These are phyloP conservation scores for Silurus asotus DNA, from an alignment of 2,113 vertebrate genomes.

Conservation along the genomic window DNA sequence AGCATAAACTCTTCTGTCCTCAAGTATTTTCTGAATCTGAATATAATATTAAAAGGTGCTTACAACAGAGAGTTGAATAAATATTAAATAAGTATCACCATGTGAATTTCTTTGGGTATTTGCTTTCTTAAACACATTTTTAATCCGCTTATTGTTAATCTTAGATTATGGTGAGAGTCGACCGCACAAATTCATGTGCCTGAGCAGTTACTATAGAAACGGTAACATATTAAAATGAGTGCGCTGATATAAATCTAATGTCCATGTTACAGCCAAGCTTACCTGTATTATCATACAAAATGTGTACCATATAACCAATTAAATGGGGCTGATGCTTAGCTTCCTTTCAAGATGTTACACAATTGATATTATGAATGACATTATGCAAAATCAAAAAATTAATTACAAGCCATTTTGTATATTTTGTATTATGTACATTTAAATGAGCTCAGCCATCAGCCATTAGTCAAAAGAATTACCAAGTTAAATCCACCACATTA, in stretches of 20 bases:
- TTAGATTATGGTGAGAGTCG: not conserved
- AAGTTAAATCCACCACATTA: not conserved
- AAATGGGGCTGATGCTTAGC: not conserved
- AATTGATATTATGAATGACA: not conserved
- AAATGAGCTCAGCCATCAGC: not conserved
- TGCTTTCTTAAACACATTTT: not conserved
- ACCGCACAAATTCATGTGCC: not conserved
- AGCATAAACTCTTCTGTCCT: not conserved
- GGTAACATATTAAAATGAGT: not conserved
- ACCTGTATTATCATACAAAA: not conserved
- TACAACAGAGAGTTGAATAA: not conserved
- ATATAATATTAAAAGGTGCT: not conserved
- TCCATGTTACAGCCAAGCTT: not conserved
- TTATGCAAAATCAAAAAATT: no score
- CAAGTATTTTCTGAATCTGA: not conserved
- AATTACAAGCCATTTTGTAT: no score
- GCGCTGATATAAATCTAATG: not conserved
- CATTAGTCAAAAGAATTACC: not conserved
- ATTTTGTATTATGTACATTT: no score
- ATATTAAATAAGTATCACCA: not conserved
- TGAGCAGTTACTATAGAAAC: not conserved
- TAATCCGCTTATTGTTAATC: not conserved
- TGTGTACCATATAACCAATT: not conserved
- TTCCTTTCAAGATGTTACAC: not conserved
- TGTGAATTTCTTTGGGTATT: not conserved